Base-by-base conservation (phyloP, 2,113 vertebrate genomes). In the Clarias gariepinus region DNA sequence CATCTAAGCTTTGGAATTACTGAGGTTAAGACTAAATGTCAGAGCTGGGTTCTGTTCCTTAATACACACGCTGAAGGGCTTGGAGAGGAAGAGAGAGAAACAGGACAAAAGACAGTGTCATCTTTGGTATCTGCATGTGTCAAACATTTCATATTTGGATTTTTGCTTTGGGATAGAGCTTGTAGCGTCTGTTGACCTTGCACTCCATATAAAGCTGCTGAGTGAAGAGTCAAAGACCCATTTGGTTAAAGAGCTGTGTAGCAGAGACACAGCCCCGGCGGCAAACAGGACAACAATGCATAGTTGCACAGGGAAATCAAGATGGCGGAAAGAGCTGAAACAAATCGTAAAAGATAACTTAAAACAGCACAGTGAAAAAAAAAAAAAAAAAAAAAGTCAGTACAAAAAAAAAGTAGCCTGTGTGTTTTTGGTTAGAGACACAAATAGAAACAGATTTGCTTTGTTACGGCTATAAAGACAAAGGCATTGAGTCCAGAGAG, bases 1-100 rank as follows among this genome's bases (percentile, higher is more conserved):
- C 98, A 99, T 99, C 97, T 99, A 99, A 98, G 97, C 98, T 99
- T 99, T 99, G 98, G 98, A 99, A 98, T 99, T 97, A 97, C 96
- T 98, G 97, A 99, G 98, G 98, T 98, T 97, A 97, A 96, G 96
- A 98, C 97, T 98, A 97, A 36, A 97, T 96, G 97, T 96, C 96
- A 98, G 97, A 97, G 98, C 97, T 97, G 98, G 98, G 97, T 96
- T 97, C 94, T 96, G 96, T 97, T 97, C 97, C 96, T 97, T 97
- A 96, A 97, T 96, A 98, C 97, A 97, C 97, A 96, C 96, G 96
- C 97, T 97, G 97, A 96, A 96, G 97, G 96, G 96, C 95, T 95
- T 96, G 95, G 87, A 89, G 90, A 91, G 87, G 88, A 84, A 90
- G 84, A 92, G 87, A 92, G 85, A 85, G 69, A 88, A 74, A 93